Conservation (phyloP, 2,113 vertebrate species). For the Pagrus major region DNA sequence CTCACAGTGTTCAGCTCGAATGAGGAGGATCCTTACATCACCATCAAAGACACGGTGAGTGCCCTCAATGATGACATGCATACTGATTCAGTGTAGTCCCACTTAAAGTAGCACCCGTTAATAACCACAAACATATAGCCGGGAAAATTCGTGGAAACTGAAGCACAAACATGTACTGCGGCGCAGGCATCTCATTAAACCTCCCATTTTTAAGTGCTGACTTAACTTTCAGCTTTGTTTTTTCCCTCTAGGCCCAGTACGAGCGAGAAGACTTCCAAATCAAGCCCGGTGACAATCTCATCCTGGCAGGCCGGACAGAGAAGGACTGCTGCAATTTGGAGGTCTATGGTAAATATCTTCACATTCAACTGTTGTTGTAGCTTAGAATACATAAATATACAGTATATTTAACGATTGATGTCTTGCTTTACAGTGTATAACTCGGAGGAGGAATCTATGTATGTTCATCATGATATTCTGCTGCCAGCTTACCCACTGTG, state of each 20-base stretch:
- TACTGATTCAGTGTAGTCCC: background rate
- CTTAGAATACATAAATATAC: background rate
- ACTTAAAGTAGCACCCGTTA: background rate
- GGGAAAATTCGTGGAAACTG: background rate
- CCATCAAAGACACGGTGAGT: constrained; percentile 94
- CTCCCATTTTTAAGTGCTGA: background rate
- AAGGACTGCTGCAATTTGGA: constrained; percentile 96
- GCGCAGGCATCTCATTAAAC: background rate
- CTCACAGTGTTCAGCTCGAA: constrained; percentile 92
- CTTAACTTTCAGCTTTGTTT: background rate
- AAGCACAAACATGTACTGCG: background rate
- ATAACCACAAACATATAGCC: background rate
- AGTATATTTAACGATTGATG: background rate
- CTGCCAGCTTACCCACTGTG: constrained; percentile 95
- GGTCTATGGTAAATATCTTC: constrained; percentile 86
- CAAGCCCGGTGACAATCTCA: constrained; percentile 92
- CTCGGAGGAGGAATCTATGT: constrained; percentile 93
- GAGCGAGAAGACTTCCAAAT: constrained; percentile 96
- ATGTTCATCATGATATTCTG: constrained; percentile 95
- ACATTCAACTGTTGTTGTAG: background rate
- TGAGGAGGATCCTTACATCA: constrained; percentile 94
- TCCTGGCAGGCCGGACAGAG: constrained; percentile 91
- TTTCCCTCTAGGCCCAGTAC: constrained; percentile 91
- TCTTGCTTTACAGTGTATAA: constrained; percentile 90
- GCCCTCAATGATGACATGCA: background rate